A percentile compares a stretch with the other conserved stretches of the same genome.
These are phyloP conservation scores for Pedetes capensis DNA, from an alignment of 2,113 vertebrate genomes.

Conservation along the genomic window DNA sequence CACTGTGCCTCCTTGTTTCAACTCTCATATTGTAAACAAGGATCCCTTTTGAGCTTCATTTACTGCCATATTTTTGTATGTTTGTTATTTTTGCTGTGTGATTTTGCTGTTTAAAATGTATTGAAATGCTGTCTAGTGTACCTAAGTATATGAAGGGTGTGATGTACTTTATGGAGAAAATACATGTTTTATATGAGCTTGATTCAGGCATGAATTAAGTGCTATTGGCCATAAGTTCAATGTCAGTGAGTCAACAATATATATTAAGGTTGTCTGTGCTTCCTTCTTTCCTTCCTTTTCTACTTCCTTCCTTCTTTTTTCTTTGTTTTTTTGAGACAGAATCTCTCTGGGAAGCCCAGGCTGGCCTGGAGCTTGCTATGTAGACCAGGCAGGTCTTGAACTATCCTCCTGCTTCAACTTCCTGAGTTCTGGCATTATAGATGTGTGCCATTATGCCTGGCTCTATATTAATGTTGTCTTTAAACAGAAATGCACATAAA, in stretches of 20 bases:
- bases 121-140: background rate
- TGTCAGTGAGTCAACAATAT: background rate
- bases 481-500: too few species aligned
- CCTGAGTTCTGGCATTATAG: background rate
- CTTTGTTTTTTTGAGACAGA: background rate
- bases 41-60: background rate
- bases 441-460: background rate
- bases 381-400: too few species aligned
- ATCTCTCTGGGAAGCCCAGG: background rate
- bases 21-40: background rate
- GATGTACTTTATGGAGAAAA: background rate
- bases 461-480: too few species aligned
- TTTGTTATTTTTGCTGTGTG: background rate
- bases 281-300: too few species aligned
- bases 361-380: background rate
- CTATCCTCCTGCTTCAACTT: background rate
- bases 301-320: too few species aligned
- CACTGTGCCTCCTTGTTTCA: background rate
- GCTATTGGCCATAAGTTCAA: background rate
- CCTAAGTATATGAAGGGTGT: background rate
- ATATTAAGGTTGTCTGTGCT: background rate
- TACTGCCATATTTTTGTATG: background rate
- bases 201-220: too few species aligned
- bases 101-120: background rate
- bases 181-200: background rate